Evolutionary conservation across 1,140 invertebrate genomes (phyloP).

Genomic region (Reticulitermes speratus): DNA sequence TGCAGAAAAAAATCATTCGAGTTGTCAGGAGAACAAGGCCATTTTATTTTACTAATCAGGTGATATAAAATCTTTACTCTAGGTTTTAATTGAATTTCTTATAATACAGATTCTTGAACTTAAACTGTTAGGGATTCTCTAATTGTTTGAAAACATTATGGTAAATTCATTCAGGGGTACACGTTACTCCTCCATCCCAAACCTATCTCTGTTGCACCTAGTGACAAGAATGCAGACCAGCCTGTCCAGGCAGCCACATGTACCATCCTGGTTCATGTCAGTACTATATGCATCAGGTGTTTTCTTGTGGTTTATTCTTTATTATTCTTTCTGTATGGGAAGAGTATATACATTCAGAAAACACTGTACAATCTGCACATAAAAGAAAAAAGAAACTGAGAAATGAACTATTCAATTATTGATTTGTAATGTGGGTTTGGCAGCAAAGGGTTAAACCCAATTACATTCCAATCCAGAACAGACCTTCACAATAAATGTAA

Average conservation of each 20-base stretch:
- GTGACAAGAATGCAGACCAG: neutral
- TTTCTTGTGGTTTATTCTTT: slow-evolving; percentile 25
- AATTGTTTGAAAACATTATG: neutral
- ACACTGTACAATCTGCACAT: slow-evolving; percentile 33
- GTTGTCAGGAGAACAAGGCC: neutral
- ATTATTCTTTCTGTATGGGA: slow-evolving; percentile 32
- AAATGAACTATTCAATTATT: slow-evolving; percentile 32
- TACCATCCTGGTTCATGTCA: slow-evolving; percentile 9
- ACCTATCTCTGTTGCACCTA: neutral
- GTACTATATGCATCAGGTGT: slow-evolving; percentile 13
- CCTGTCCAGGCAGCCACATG: neutral
- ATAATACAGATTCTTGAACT: neutral
- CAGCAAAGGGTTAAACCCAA: no score
- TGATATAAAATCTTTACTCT: slow-evolving; percentile 4
- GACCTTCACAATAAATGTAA: no score
- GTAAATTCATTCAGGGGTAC: neutral
- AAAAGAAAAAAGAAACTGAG: neutral
- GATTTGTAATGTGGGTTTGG: slow-evolving; percentile 22
- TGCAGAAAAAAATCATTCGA: neutral
- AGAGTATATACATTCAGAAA: slow-evolving; percentile 18
- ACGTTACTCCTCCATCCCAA: neutral
- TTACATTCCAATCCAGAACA: no score
- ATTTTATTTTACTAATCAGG: slow-evolving; percentile 20
- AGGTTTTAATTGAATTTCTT: neutral
- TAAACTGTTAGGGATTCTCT: neutral